A percentile compares a stretch with the other conserved stretches of the same genome.
Evolutionary conservation across 37 sponge, comb jelly and placozoan genomes (phyloP).

Genomic region (Chondrilla cf. caribensis): DNA sequence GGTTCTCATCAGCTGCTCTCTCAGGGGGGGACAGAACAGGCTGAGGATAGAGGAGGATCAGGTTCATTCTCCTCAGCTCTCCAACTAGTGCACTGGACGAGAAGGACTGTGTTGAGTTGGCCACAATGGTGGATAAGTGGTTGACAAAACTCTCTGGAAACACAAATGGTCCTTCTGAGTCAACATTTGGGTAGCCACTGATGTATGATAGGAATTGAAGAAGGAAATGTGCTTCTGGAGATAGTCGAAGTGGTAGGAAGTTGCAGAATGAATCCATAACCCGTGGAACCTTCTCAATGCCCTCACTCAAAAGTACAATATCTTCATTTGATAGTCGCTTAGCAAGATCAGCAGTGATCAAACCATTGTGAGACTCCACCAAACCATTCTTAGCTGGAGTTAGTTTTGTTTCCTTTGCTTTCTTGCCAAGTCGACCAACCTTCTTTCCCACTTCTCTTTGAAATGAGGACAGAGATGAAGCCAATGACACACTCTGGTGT

Average conservation of each 20-base stretch:
- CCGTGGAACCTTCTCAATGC: neutral
- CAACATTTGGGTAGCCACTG: neutral
- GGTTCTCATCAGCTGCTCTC: neutral
- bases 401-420: neutral
- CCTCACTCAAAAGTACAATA: neutral
- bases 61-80: neutral
- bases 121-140: neutral
- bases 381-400: neutral
- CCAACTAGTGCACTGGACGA: neutral
- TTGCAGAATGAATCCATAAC: neutral
- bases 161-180: neutral
- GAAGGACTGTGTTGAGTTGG: neutral
- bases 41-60: neutral
- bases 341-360: neutral
- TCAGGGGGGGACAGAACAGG: slow-evolving; percentile 12
- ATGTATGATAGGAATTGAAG: neutral
- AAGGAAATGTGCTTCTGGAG: neutral
- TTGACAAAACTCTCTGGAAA: neutral
- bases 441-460: neutral
- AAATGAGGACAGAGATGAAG: no score
- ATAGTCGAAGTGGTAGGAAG: neutral
- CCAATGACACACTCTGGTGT: no score
- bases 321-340: neutral
- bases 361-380: neutral
- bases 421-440: neutral